Evolutionary conservation across 1,140 invertebrate species (phyloP), one percentile per base, ranked within the genome.

Genomic region (Lerema accius): DNA sequence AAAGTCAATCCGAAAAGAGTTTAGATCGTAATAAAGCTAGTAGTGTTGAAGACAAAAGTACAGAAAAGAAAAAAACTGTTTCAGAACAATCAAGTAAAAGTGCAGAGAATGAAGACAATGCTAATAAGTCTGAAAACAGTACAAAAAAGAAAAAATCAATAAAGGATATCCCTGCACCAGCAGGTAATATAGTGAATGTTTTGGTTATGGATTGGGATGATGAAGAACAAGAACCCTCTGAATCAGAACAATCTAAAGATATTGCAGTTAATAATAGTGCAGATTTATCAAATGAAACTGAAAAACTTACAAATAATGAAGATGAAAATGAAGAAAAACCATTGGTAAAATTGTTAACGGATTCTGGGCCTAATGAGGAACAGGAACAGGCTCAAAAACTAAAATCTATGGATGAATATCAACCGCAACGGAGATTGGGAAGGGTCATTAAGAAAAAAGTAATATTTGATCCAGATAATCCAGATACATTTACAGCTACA

Each of bases 391-490:
- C 65, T 11, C 60, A 72, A 56, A 65, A 60, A 62, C 59, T 55
- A 49, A 89, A 84, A 67, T 73, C 62, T 70, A 65, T 40, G 39
- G 84, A 84, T 72, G 83, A 85, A 65, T 63, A 58, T 17, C 73
- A 76, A 60, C 79, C 82, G 14, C 82, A 77, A 58, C 72, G 80
- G n/a, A 79, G 85, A 69, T 63, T 86, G 19, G 92, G 92, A 15
- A 89, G 94, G 64, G 88, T 94, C 26, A 94, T 94, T 9, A 94
- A 94, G 74, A 93, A 92, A 48, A 94, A 94, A 84, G 92, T 94
- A 10, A 94, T 94, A 63, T 94, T 93, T 92, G 94, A 94, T 85
- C 94, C 94, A 1, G 93, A 94, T 80, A 94, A 93, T 69, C 92
- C 92, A 7, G 92, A 92, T 59, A 92, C 92, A 46, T 91, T 84